Evolutionary conservation across 2,113 vertebrate species (phyloP), one percentile per base, ranked within the genome.

Genomic region (Oriolus oriolus): DNA sequence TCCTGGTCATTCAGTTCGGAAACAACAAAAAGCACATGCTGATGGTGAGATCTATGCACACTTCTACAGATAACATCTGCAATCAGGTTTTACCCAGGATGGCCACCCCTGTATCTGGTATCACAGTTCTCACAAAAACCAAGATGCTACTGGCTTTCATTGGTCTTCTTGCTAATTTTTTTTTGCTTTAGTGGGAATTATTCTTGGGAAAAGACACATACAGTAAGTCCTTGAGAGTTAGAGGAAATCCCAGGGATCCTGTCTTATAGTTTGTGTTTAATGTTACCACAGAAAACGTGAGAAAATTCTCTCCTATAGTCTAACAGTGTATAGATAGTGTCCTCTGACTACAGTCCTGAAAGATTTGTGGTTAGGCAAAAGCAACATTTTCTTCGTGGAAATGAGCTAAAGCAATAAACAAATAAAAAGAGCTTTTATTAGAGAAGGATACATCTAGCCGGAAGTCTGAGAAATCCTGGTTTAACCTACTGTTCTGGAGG

Each of bases 401-500:
- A 84, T 65, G 41, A 94, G 44, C 53, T 89, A 89, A 84, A 56
- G 61, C 76, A 93, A 89, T 87, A 93, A 94, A 82, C 81, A 94
- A 94, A 87, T 66, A 8, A 33, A 93, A 94, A 80, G 68, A 41
- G 6, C 6, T 93, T 93, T 92, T 89, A 81, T 82, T 92, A 89
- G 73, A 52, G 50, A 88, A 59, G 42, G 73, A 68, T 65, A 60
- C 9, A 92, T 84, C 61, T 75, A 90, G 23, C 28, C 8, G 61
- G 84, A 97, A 94, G 53, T 84, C n/a, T 90, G 64, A 45, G 83
- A 88, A 93, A 92, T 75, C 73, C 85, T 88, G 92, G 94, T 92
- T 84, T 90, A 84, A 92, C 88, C 71, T 81, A 30, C 47, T 75
- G 44, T 47, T 93, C 69, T 84, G 44, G 37, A 37, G 37, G 10